These are phyloP conservation scores for Microcaecilia unicolor DNA, from an alignment of 2,797 vertebrate genomes.

Conservation along the genomic window DNA sequence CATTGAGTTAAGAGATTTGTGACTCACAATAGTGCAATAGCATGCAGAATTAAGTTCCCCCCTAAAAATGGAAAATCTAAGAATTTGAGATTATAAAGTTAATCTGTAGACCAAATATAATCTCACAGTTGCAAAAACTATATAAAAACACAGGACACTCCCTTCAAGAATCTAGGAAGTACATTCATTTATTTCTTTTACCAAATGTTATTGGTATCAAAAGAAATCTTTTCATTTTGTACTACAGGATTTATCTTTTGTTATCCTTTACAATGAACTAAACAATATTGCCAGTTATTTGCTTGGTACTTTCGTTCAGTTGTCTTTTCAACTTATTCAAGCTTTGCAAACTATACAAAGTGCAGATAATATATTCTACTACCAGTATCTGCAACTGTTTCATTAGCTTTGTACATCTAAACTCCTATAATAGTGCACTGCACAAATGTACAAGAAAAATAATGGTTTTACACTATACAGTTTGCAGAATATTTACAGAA, in stretches of 20 bases:
- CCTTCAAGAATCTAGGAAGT: conserved; percentile 53
- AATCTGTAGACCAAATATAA: conserved; percentile 38
- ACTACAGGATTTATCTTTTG: conserved; percentile 35
- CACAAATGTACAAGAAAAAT: conserved; percentile 93
- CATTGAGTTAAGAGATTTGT: too few relatives aligned
- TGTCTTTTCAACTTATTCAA: conserved; percentile 30
- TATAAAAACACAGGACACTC: conserved; percentile 67
- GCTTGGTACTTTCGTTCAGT: conserved; percentile 48
- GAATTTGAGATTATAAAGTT: conserved; percentile 51
- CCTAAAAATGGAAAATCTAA: conserved; percentile 55
- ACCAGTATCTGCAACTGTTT: conserved; percentile 31
- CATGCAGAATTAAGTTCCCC: conserved; percentile 43
- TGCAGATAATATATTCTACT: conserved; percentile 26
- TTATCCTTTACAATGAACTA: conserved; percentile 29
- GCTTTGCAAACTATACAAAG: conserved; percentile 24
- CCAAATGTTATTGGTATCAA: conserved; percentile 45
- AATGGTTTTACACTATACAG: conserved; percentile 95
- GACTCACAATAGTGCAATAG: too few relatives aligned
- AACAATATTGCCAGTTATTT: conserved; percentile 36
- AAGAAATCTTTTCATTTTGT: conserved; percentile 50
- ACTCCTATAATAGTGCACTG: conserved; percentile 88
- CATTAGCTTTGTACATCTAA: conserved; percentile 73
- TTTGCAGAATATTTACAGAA: conserved; percentile 98
- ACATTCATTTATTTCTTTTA: conserved; percentile 46
- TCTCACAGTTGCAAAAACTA: conserved; percentile 83